phyloP scores from a whole-genome alignment of 2,888 invertebrate species.

The Stomorhina lunata region DNA sequence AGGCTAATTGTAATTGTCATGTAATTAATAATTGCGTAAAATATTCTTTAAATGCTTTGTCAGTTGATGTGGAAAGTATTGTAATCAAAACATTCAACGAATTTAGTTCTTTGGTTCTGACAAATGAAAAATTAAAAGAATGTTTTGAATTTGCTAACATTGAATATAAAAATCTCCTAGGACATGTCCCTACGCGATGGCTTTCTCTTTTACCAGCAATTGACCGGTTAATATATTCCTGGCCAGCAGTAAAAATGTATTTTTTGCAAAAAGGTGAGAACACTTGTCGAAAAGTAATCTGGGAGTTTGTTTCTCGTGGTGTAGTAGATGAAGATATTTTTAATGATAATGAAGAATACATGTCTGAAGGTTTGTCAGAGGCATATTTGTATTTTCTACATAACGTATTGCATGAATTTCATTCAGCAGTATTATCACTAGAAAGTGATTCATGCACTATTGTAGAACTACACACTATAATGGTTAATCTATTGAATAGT shows the following conservation, averaged over 20 bases:
- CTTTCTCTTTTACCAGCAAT: neutral
- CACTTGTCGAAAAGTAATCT: neutral
- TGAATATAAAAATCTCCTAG: neutral
- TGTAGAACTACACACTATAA: slow-evolving; percentile 49
- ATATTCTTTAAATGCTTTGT: slow-evolving; percentile 22
- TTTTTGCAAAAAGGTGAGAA: neutral
- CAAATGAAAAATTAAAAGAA: slow-evolving; percentile 10
- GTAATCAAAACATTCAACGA: slow-evolving; percentile 24
- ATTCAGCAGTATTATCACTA: slow-evolving; percentile 24
- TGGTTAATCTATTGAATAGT: slow-evolving; percentile 29
- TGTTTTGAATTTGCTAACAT: neutral
- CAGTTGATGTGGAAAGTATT: slow-evolving; percentile 7
- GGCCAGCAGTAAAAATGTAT: neutral
- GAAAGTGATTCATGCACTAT: slow-evolving; percentile 51
- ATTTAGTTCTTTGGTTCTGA: slow-evolving; percentile 14
- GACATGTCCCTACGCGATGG: neutral
- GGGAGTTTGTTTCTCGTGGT: neutral
- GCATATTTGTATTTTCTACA: slow-evolving; percentile 36
- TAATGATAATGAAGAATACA: neutral
- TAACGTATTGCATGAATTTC: slow-evolving; percentile 44
- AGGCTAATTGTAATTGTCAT: slow-evolving; percentile 46
- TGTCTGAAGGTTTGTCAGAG: neutral
- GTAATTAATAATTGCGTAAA: slow-evolving; percentile 37
- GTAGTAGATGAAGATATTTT: no score
- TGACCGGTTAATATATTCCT: neutral